Evolutionary conservation across 2,113 vertebrate species (phyloP).

Genomic region (Oxyura jamaicensis): DNA sequence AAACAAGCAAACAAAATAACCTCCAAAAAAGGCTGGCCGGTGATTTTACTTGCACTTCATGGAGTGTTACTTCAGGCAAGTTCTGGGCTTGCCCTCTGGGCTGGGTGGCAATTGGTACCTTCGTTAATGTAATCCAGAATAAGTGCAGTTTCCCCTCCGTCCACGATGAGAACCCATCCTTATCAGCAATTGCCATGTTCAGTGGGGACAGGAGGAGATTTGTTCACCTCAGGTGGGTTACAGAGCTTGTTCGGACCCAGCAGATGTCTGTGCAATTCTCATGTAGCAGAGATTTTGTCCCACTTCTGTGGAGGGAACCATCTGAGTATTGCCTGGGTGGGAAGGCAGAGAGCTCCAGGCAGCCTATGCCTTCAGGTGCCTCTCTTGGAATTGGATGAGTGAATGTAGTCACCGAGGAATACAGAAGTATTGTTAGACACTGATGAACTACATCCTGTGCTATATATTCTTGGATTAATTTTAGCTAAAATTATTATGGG

Average conservation of each 20-base stretch:
- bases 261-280: background rate
- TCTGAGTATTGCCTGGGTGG: background rate
- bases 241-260: background rate
- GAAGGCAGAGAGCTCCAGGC: background rate
- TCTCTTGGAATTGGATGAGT: background rate
- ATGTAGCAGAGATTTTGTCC: background rate
- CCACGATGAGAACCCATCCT: background rate
- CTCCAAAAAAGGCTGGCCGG: background rate
- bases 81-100: background rate
- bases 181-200: rapidly evolving
- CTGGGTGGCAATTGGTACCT: background rate
- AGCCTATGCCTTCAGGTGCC: background rate
- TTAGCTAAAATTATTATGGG: background rate
- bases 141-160: background rate
- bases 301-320: background rate
- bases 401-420: background rate
- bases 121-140: background rate
- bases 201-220: background rate
- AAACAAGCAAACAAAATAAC: background rate
- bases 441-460: background rate
- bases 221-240: background rate
- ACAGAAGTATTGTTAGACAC: background rate
- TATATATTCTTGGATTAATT: background rate
- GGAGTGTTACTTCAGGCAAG: background rate
- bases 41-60: background rate